Conservation (phyloP, 2,113 vertebrate species). For the Colius striatus region DNA sequence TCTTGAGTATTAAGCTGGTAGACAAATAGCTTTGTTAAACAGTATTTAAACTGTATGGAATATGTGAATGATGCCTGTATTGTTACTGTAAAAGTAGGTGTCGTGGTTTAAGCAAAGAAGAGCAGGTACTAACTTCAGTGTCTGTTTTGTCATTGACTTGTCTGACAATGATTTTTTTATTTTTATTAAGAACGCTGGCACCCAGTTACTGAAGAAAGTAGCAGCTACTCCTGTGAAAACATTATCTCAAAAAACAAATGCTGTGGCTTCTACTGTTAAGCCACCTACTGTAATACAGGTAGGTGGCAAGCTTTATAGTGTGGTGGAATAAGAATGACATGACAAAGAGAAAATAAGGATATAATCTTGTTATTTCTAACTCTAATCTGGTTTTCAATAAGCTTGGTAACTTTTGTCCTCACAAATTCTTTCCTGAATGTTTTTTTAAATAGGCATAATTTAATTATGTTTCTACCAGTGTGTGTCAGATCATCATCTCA, state of each 20-base stretch:
- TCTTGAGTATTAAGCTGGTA: background rate
- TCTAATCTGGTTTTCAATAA: background rate
- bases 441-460: background rate
- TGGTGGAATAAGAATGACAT: background rate
- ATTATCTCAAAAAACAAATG: slow-evolving; percentile 64
- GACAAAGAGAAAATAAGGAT: background rate
- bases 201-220: slow-evolving; percentile 76
- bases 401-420: background rate
- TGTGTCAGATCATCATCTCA: background rate
- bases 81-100: background rate
- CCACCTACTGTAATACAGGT: slow-evolving; percentile 79
- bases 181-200: slow-evolving; percentile 74
- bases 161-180: background rate
- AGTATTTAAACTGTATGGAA: background rate
- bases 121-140: background rate
- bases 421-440: background rate
- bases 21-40: background rate
- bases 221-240: slow-evolving; percentile 76
- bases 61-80: background rate
- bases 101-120: background rate
- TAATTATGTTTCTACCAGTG: background rate
- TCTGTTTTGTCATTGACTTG: background rate
- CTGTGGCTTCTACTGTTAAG: slow-evolving; percentile 68
- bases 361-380: background rate
- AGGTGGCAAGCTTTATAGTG: slow-evolving; percentile 19